phyloP scores from a whole-genome alignment of 1,140 invertebrate species.

The Halesus radiatus region DNA sequence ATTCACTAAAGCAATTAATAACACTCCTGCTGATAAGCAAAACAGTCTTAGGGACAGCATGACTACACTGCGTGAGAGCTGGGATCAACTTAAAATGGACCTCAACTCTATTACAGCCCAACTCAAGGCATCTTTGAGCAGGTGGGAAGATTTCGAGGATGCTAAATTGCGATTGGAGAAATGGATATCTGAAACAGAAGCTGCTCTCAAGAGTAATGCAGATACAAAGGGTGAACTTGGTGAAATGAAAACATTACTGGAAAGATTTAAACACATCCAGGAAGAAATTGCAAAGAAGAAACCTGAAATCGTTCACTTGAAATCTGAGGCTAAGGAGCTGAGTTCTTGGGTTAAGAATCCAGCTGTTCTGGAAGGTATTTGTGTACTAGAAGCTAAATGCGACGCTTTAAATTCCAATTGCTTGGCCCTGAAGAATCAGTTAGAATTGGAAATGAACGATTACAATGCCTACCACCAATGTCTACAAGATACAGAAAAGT shows the following conservation, averaged over 20 bases:
- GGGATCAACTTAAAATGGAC: slow-evolving; percentile 87
- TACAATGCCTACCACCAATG: slow-evolving; percentile 90
- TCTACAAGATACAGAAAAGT: slow-evolving; percentile 95
- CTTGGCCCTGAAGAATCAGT: slow-evolving; percentile 72
- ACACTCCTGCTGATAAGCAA: slow-evolving; percentile 84
- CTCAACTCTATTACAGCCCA: slow-evolving; percentile 83
- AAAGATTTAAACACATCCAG: slow-evolving; percentile 85
- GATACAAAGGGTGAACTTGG: slow-evolving; percentile 86
- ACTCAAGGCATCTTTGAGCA: slow-evolving; percentile 80
- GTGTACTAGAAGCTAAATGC: slow-evolving; percentile 77
- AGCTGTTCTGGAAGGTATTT: slow-evolving; percentile 74
- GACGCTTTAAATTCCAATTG: slow-evolving; percentile 75
- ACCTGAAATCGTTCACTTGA: slow-evolving; percentile 79
- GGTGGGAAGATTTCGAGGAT: slow-evolving; percentile 88
- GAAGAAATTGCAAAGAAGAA: slow-evolving; percentile 82
- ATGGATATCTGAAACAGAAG: slow-evolving; percentile 80
- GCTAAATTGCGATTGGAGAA: slow-evolving; percentile 77
- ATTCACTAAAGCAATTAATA: slow-evolving; percentile 87
- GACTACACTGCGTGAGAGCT: slow-evolving; percentile 80
- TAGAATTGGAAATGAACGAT: slow-evolving; percentile 86
- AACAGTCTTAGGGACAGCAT: slow-evolving; percentile 82
- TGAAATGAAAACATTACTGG: slow-evolving; percentile 91
- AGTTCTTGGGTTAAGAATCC: slow-evolving; percentile 78
- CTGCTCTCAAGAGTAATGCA: slow-evolving; percentile 73
- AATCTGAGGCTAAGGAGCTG: slow-evolving; percentile 80